Percentiles rank a stretch among this genome's conserved stretches.
Conservation (phyloP, 1,140 invertebrate genomes). For the Drosophila bipectinata region DNA sequence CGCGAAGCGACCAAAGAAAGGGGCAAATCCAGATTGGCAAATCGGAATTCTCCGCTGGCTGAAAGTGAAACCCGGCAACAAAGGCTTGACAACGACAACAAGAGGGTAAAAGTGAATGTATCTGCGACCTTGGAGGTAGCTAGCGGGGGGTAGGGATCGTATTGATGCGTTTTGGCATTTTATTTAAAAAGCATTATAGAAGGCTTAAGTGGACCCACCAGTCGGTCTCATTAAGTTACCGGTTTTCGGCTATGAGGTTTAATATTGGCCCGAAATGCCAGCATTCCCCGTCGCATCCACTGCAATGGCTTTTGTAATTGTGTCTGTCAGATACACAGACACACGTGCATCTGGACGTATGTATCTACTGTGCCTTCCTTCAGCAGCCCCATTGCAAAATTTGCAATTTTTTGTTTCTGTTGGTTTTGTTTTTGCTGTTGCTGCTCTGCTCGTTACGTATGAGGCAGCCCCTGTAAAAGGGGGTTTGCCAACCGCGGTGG, state of each 20-base stretch:
- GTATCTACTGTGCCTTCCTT: background rate
- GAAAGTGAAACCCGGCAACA: constrained; percentile 47
- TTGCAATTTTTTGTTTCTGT: constrained; percentile 3
- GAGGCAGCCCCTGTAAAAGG: constrained; percentile 3
- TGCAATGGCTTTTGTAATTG: constrained; percentile 57
- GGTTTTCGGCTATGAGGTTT: constrained; percentile 62
- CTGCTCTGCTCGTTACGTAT: constrained; percentile 35
- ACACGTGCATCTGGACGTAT: constrained; percentile 12
- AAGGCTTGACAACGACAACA: constrained; percentile 7
- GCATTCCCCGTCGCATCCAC: constrained; percentile 41
- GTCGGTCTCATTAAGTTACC: constrained; percentile 58
- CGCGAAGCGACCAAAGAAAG: constrained; percentile 16
- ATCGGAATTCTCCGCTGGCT: constrained; percentile 28
- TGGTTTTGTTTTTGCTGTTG: constrained; percentile 6
- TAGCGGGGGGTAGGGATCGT: background rate
- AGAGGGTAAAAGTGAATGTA: constrained; percentile 41
- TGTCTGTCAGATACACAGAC: constrained; percentile 53
- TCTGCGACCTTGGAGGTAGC: constrained; percentile 9
- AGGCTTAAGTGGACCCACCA: constrained; percentile 5
- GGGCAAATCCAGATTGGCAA: constrained; percentile 41
- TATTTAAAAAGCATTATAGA: constrained; percentile 50
- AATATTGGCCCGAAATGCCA: constrained; percentile 57
- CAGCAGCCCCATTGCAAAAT: constrained; percentile 38
- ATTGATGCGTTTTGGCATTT: constrained; percentile 47
- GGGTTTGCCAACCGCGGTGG: background rate